These are phyloP conservation scores for Drosophila erecta DNA, from an alignment of 1,140 invertebrate genomes.

Conservation along the genomic window DNA sequence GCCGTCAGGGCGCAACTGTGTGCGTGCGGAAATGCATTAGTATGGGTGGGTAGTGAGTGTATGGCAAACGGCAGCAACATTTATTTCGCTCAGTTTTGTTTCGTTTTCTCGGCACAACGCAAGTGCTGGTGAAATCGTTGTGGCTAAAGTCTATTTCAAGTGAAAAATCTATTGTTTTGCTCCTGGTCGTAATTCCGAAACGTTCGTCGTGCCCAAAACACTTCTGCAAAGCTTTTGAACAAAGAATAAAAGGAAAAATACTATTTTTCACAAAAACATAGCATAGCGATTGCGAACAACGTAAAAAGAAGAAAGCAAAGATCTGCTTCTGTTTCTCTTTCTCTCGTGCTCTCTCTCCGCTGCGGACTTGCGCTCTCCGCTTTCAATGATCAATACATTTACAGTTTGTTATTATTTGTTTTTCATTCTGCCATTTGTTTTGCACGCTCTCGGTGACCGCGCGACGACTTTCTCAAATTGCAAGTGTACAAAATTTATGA, in stretches of 20 bases:
- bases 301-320: slow-evolving; percentile 47
- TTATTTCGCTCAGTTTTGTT: slow-evolving; percentile 74
- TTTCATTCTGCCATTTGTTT: slow-evolving; percentile 56
- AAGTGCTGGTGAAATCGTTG: slow-evolving; percentile 63
- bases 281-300: slow-evolving; percentile 41
- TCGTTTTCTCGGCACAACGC: slow-evolving; percentile 60
- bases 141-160: slow-evolving; percentile 30
- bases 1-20: slow-evolving; percentile 18
- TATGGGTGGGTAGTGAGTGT: slow-evolving; percentile 46
- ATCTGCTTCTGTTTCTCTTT: background rate
- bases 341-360: slow-evolving; percentile 14
- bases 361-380: slow-evolving; percentile 26
- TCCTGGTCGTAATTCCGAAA: background rate
- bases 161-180: background rate
- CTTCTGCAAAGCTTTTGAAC: slow-evolving; percentile 3
- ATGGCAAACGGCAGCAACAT: slow-evolving; percentile 52
- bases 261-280: slow-evolving; percentile 36
- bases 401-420: slow-evolving; percentile 66
- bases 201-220: background rate
- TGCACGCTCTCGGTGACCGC: slow-evolving; percentile 28
- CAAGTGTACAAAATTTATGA: slow-evolving; percentile 52
- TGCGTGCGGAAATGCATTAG: slow-evolving; percentile 32
- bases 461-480: slow-evolving; percentile 68
- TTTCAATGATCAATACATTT: slow-evolving; percentile 39
- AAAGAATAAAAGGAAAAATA: slow-evolving; percentile 20